A percentile compares a stretch with the other conserved stretches of the same genome.
Evolutionary conservation across 2,888 invertebrate species (phyloP).

Genomic region (Digitonthophagus gazella): DNA sequence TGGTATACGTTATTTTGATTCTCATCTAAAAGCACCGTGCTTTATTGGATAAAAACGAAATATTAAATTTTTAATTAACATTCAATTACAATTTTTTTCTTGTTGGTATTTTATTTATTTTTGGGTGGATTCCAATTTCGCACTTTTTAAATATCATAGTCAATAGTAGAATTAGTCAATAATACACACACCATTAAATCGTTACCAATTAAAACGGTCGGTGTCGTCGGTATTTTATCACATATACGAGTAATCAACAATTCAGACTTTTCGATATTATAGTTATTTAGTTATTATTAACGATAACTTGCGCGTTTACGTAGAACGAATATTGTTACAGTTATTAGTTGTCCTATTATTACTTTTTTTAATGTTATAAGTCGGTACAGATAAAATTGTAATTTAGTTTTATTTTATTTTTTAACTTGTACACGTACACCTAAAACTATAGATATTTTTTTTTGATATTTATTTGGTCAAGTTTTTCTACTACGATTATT

Average conservation of each 20-base stretch:
- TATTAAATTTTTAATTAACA: not conserved
- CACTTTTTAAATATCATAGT: not conserved
- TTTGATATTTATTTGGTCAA: not conserved
- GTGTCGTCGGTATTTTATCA: conserved; percentile 2
- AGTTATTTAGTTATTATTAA: conserved; percentile 1
- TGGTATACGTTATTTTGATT: not conserved
- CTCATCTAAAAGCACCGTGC: not conserved
- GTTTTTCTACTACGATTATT: not conserved
- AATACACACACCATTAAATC: not conserved
- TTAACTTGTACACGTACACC: not conserved
- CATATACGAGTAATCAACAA: conserved; percentile 15
- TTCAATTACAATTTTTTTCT: too few relatives aligned
- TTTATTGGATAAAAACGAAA: not conserved
- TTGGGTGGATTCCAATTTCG: not conserved
- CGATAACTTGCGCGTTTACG: not conserved
- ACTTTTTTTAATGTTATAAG: not conserved
- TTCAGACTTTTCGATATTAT: conserved; percentile 16
- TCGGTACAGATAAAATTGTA: not conserved
- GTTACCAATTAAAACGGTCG: not conserved
- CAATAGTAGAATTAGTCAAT: not conserved
- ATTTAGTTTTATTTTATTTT: not conserved
- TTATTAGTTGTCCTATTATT: not conserved
- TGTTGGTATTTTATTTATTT: too few relatives aligned
- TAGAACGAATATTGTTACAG: not conserved
- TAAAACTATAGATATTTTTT: not conserved